Conservation (phyloP, 2,797 vertebrate species). For the Gymnoscopelus microlampas region DNA sequence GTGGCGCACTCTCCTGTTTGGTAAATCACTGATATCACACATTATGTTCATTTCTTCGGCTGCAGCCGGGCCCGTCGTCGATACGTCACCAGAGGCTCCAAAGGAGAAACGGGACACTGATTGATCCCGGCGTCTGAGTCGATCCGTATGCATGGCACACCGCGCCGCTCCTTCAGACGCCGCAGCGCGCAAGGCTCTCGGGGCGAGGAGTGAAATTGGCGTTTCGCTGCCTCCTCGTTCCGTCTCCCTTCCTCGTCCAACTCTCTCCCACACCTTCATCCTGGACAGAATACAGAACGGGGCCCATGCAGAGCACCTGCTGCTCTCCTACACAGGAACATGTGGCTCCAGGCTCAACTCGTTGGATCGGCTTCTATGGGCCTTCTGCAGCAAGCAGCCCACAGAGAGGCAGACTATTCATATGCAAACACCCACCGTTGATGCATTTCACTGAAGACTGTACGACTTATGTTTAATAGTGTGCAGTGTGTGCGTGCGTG, state of each 20-base stretch:
- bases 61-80: conserved; percentile 23
- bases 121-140: conserved; percentile 31
- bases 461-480: no score
- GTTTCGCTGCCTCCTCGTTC: neutral
- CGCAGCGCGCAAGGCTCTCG: no score
- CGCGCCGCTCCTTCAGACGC: no score
- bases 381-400: conserved; percentile 6
- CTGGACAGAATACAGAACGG: conserved; percentile 65
- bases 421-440: neutral
- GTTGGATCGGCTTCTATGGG: conserved; percentile 42
- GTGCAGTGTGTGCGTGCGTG: neutral
- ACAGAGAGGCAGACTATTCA: neutral
- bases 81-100: conserved; percentile 39
- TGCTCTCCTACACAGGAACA: conserved; percentile 41
- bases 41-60: conserved; percentile 53
- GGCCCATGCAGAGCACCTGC: conserved; percentile 60
- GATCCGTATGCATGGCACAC: conserved; percentile 54
- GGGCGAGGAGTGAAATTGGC: no score
- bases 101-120: conserved; percentile 37
- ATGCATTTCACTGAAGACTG: neutral
- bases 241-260: conserved; percentile 15
- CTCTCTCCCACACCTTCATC: conserved; percentile 41
- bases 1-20: neutral
- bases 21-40: conserved; percentile 23
- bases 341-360: conserved; percentile 38